Base-by-base conservation (phyloP, 2,113 vertebrate genomes). In the Myiozetetes cayanensis region DNA sequence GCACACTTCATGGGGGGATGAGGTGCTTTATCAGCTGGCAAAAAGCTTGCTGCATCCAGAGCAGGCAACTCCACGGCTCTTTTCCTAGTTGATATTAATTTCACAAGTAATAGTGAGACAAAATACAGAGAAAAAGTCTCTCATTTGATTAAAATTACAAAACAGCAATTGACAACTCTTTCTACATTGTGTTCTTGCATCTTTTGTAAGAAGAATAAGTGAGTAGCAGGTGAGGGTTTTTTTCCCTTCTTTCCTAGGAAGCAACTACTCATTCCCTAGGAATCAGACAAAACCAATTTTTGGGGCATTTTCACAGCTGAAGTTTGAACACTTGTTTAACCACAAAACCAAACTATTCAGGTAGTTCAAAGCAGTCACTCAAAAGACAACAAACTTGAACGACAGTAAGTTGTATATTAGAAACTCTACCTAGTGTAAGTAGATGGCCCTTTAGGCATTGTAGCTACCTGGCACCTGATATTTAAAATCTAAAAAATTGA, bases 371-470 rank as follows among this genome's bases (percentile, higher is more conserved):
- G 35, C 2, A n/a, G 6, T 21, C 68, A 72, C 6, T 87, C 27
- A 58, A 56, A 66, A 78, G 31, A 37, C 3, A 77, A 46, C 9
- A 24, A 61, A 71, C 33, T 71, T 66, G n/a, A 67, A 86, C 2
- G 2, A 80, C 12, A 74, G 62, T 28, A 65, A 28, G 41, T 17
- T 70, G 12, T 15, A 46, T 16, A 56, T 30, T 41, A 77, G 49
- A 84, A 87, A 89, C 46, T 80, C 95, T 94, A 97, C 93, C 96
- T 96, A 96, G 56, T 76, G 35, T 37, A 72, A 27, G 71, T 7
- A 73, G 90, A 55, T 74, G 65, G 50, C 73, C 68, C 87, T 90
- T 97, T 89, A 84, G 76, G 95, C 78, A 95, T 31, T 65, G 85
- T 92, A 70, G 92, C 90, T 87, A 96, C 59, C 65, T 94, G 85